phyloP scores from a whole-genome alignment of 2,888 invertebrate genomes.

The Meiosimyza platycephala region DNA sequence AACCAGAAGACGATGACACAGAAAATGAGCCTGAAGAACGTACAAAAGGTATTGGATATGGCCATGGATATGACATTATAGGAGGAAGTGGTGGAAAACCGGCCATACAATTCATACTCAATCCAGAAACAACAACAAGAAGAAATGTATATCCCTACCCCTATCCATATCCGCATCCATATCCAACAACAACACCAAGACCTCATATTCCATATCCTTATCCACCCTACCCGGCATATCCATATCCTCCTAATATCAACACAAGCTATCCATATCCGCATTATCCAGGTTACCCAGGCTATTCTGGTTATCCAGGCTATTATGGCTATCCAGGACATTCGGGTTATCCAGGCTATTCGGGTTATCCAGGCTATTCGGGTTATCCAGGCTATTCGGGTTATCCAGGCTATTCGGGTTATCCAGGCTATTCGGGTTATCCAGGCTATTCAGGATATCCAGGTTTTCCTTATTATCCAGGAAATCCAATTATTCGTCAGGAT shows the following conservation, averaged over 20 bases:
- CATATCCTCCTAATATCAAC: not conserved
- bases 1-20: too few relatives aligned
- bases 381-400: not conserved
- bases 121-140: not conserved
- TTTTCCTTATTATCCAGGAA: not conserved
- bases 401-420: slow-evolving; percentile 3
- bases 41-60: too few relatives aligned
- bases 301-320: not conserved
- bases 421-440: slow-evolving; percentile 11
- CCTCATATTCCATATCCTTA: too few relatives aligned
- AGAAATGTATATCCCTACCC: not conserved
- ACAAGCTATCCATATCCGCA: not conserved
- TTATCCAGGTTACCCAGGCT: slow-evolving; percentile 17
- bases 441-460: slow-evolving; percentile 21
- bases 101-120: not conserved
- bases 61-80: too few relatives aligned
- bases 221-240: not conserved
- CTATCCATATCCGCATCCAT: not conserved
- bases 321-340: not conserved
- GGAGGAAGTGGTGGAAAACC: not conserved
- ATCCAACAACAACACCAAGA: too few relatives aligned
- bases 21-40: too few relatives aligned
- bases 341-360: slow-evolving; percentile 7
- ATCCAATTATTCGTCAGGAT: not conserved
- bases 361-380: slow-evolving; percentile 12